These are phyloP conservation scores for Pipra filicauda DNA, from an alignment of 2,113 vertebrate genomes.

Conservation along the genomic window DNA sequence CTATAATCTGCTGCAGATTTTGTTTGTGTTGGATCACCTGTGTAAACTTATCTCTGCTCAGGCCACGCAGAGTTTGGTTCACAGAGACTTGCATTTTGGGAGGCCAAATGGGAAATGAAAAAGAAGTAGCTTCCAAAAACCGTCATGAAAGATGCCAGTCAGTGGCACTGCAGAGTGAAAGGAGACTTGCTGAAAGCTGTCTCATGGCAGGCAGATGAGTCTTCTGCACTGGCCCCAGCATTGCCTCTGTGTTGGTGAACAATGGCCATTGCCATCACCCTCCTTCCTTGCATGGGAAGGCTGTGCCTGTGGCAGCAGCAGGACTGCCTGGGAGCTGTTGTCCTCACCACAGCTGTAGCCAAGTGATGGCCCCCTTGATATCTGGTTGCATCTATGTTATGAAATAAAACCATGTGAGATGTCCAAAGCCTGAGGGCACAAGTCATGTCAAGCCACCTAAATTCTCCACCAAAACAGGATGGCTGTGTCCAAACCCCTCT, in stretches of 20 bases:
- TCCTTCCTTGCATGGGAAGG: fast-evolving
- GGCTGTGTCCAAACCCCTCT: neutral
- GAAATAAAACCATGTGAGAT: neutral
- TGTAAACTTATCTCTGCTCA: neutral
- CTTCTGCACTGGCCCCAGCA: fast-evolving
- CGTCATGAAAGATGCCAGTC: neutral
- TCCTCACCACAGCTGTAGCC: neutral
- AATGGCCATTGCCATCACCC: neutral
- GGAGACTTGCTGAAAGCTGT: neutral
- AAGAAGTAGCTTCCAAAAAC: neutral
- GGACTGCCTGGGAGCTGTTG: neutral
- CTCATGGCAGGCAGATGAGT: neutral
- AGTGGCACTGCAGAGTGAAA: neutral
- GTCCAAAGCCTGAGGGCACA: neutral
- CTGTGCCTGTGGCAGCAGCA: neutral
- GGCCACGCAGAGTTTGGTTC: neutral
- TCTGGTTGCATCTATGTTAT: neutral
- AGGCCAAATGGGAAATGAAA: neutral
- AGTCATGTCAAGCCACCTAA: neutral
- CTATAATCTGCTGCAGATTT: neutral
- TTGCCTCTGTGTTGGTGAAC: neutral
- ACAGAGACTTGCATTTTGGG: neutral
- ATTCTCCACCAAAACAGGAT: neutral
- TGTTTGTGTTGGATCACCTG: neutral
- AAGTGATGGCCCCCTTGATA: neutral